Evolutionary conservation across 2,888 invertebrate species (phyloP).

Genomic region (Agrilus biguttatus): DNA sequence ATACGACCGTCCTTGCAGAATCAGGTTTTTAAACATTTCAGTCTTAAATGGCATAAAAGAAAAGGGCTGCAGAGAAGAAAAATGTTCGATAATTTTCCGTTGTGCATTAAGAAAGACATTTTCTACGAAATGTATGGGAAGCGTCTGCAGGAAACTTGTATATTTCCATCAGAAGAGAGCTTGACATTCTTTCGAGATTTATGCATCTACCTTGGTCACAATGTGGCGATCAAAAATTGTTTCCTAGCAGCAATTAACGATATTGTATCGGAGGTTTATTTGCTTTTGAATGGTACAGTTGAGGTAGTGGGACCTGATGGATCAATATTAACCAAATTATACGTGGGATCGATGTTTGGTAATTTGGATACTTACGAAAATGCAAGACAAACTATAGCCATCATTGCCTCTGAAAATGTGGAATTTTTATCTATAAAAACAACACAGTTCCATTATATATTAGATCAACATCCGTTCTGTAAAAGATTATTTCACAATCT

Average conservation of each 20-base stretch:
- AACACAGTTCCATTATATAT: slow-evolving; percentile 1
- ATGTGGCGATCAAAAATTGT: slow-evolving; percentile 4
- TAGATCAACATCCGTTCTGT: slow-evolving; percentile 1
- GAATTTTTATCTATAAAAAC: slow-evolving; percentile 7
- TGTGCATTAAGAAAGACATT: slow-evolving; percentile 8
- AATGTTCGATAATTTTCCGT: slow-evolving; percentile 1
- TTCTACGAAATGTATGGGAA: slow-evolving; percentile 9
- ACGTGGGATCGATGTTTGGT: slow-evolving; percentile 9
- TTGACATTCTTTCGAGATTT: slow-evolving; percentile 8
- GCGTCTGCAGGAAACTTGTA: slow-evolving; percentile 1
- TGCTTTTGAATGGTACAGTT: slow-evolving; percentile 6
- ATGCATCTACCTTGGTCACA: slow-evolving; percentile 2
- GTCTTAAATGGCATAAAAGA: slow-evolving; percentile 6
- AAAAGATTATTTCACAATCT: background rate
- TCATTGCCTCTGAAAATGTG: slow-evolving; percentile 5
- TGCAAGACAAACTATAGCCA: slow-evolving; percentile 4
- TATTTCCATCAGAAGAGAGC: slow-evolving; percentile 4
- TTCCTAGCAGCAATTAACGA: slow-evolving; percentile 8
- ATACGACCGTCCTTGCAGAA: slow-evolving; percentile 4
- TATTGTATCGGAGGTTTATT: slow-evolving; percentile 2
- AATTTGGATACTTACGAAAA: slow-evolving; percentile 7
- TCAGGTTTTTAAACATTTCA: slow-evolving; percentile 4
- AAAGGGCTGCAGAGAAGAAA: slow-evolving; percentile 3
- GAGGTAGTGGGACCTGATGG: slow-evolving; percentile 9
- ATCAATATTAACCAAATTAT: slow-evolving; percentile 5